phyloP scores from a whole-genome alignment of 2,888 invertebrate genomes.

The Hydraecia micacea region DNA sequence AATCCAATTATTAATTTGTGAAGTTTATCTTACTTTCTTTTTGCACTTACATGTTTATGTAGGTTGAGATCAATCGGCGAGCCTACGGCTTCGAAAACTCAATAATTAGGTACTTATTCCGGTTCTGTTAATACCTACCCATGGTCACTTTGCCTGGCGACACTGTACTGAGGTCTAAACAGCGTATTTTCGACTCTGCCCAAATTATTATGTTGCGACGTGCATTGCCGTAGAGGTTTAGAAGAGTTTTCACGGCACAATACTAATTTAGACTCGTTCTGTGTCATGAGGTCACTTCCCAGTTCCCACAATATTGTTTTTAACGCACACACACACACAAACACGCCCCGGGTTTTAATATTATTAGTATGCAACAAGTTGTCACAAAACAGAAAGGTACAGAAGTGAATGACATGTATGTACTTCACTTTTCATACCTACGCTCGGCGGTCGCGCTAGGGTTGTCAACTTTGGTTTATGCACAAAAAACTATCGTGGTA shows the following conservation, averaged over 20 bases:
- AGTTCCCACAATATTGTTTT: background rate
- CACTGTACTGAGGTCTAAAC: background rate
- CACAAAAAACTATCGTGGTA: too few relatives aligned
- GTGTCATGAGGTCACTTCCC: background rate
- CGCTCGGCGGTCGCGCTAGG: too few relatives aligned
- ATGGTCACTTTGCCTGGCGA: background rate
- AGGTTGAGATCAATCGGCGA: conserved; percentile 3
- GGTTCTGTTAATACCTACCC: background rate
- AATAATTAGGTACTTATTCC: conserved; percentile 3
- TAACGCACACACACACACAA: too few relatives aligned
- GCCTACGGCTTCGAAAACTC: conserved; percentile 3
- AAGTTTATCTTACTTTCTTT: background rate
- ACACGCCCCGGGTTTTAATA: background rate
- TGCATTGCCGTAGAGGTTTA: background rate
- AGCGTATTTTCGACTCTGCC: background rate
- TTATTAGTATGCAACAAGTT: conserved; percentile 1
- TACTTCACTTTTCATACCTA: too few relatives aligned
- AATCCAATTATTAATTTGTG: background rate
- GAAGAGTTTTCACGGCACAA: background rate
- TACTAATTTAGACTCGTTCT: background rate
- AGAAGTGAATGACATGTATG: too few relatives aligned
- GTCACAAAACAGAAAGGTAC: too few relatives aligned
- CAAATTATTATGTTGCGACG: background rate
- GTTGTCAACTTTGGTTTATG: too few relatives aligned
- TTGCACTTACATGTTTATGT: background rate